Evolutionary conservation across 2,113 vertebrate genomes (phyloP), one percentile per base, ranked within the genome.

Genomic region (Casuarius casuarius): DNA sequence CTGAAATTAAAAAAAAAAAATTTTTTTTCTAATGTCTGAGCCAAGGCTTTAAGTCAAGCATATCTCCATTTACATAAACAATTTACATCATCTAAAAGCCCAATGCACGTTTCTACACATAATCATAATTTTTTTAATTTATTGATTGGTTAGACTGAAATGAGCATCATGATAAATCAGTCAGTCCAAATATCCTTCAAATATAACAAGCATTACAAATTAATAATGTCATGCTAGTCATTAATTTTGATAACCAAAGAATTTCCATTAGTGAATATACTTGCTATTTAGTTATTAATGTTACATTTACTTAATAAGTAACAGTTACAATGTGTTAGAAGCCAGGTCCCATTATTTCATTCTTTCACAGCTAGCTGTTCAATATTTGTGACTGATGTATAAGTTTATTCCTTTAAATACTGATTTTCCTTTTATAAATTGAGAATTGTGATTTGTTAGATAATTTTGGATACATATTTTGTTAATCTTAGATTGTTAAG

Each of bases 221-320:
- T 87, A 91, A 85, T 83, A 85, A 94, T 94, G 81, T 91, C 96
- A 94, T 11, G 23, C 86, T 92, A 77, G 77, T 73, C 67, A 80
- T 95, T 95, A 95, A 96, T 91, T 96, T 88, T 94, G 89, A 90
- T 91, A 90, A 87, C 59, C 71, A 33, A 78, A 88, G 58, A 70
- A 92, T 94, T 77, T 67, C n/a, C 28, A 71, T 90, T 92, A 92
- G 71, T 67, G 87, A 94, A 70, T 35, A n/a, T 59, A 46, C 33
- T 89, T 70, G 49, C 38, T 56, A 2, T 71, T 72, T 58, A 82
- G 58, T 26, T 87, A 77, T 52, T 76, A 82, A 87, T 38, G 20
- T 79, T 79, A 62, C 17, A 63, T 68, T 81, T 68, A 29, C 90
- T 92, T 70, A 90, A 77, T 42, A 51, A 29, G 51, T 56, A 94